Percentiles rank a stretch among this genome's conserved stretches.
These are phyloP conservation scores for Palythoa grandis DNA, from an alignment of 92 coral and sea anemone genomes.

Conservation along the genomic window DNA sequence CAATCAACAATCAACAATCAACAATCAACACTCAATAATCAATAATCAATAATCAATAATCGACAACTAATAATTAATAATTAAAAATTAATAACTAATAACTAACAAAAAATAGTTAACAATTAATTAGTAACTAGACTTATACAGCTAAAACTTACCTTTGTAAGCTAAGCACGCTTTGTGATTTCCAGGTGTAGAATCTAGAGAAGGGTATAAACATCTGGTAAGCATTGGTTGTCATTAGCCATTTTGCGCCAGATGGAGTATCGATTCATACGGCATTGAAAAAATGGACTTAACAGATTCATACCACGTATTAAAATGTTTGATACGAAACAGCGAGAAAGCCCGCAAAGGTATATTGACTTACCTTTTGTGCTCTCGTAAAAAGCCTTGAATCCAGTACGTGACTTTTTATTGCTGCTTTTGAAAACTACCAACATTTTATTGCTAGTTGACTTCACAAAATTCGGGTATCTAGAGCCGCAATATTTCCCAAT, in stretches of 20 bases:
- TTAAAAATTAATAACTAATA: no score
- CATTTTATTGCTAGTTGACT: slow-evolving; percentile 62
- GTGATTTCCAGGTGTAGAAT: background rate
- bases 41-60: no score
- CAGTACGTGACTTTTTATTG: slow-evolving; percentile 50
- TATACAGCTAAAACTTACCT: background rate
- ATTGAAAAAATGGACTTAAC: no score
- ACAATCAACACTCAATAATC: no score
- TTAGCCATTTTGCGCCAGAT: background rate
- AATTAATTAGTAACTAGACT: no score
- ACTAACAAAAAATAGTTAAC: no score
- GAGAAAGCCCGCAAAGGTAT: background rate
- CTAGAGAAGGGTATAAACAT: background rate
- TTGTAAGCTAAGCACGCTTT: background rate
- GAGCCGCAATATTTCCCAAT: slow-evolving; percentile 77
- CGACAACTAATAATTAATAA: no score
- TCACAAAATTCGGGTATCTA: slow-evolving; percentile 68
- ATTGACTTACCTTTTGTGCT: slow-evolving; percentile 54
- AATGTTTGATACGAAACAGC: background rate
- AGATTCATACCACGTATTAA: background rate
- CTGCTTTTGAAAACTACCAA: slow-evolving; percentile 60
- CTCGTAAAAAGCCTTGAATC: slow-evolving; percentile 65
- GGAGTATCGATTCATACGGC: no score
- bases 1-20: no score
- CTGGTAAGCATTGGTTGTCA: background rate